These are phyloP conservation scores for Heliocidaris erythrogramma DNA, from an alignment of 35 echinoderm and acorn worm genomes.

Conservation along the genomic window DNA sequence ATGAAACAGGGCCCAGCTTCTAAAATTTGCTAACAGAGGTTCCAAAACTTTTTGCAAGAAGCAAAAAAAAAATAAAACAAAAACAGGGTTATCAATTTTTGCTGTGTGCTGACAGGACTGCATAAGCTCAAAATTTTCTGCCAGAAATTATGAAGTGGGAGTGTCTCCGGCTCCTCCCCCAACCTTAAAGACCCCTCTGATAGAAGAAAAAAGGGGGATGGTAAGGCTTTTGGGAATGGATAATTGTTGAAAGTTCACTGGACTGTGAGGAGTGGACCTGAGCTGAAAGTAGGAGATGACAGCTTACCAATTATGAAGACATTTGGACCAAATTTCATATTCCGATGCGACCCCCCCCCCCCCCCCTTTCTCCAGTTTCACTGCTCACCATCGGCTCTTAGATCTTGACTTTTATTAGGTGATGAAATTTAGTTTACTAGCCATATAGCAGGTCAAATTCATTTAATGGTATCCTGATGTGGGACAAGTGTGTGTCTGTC, in stretches of 20 bases:
- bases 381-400: not conserved
- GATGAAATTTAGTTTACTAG: not conserved
- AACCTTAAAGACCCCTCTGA: too few species aligned
- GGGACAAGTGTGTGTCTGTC: not conserved
- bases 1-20: too few species aligned
- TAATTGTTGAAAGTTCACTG: not conserved
- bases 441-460: not conserved
- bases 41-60: too few species aligned
- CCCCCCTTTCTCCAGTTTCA: not conserved
- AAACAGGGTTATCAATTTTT: too few species aligned
- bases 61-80: too few species aligned
- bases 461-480: not conserved
- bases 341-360: not conserved
- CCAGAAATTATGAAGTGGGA: too few species aligned
- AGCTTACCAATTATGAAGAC: slow-evolving; percentile 6
- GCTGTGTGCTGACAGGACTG: too few species aligned
- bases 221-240: not conserved
- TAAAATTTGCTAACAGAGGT: too few species aligned
- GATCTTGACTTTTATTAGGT: not conserved
- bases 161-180: not conserved
- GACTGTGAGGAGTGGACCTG: not conserved
- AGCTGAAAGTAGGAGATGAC: not conserved
- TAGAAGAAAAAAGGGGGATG: not conserved
- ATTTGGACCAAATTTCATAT: slow-evolving; percentile 1
- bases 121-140: too few species aligned